These are phyloP conservation scores for Tachyglossus aculeatus DNA, from an alignment of 2,797 vertebrate genomes.

Conservation along the genomic window DNA sequence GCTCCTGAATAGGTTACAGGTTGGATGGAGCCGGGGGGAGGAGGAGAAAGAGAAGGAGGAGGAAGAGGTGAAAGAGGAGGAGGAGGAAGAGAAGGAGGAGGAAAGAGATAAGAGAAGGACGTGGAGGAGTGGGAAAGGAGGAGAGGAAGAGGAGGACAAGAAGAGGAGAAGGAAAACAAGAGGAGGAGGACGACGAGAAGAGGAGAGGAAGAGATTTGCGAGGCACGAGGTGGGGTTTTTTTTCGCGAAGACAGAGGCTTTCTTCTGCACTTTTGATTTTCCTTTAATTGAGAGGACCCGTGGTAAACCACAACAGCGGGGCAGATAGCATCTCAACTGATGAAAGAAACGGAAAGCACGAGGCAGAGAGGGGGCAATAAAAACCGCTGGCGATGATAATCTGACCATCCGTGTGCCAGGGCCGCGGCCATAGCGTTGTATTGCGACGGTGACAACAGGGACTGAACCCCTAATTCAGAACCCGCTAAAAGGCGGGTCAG, in stretches of 20 bases:
- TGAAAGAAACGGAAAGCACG: slow-evolving; percentile 48
- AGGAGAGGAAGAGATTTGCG: too few relatives aligned
- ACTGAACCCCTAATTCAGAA: slow-evolving; percentile 3
- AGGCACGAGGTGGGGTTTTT: too few relatives aligned
- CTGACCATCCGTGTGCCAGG: slow-evolving; percentile 27
- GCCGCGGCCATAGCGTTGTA: slow-evolving; percentile 36
- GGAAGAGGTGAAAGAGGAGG: background rate
- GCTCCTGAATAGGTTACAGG: background rate
- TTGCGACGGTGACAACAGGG: slow-evolving; percentile 20
- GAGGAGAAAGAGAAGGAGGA: background rate
- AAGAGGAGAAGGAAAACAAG: too few relatives aligned
- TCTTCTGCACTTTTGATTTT: background rate
- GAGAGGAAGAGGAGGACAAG: too few relatives aligned
- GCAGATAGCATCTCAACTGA: slow-evolving; percentile 37
- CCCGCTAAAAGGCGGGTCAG: too few relatives aligned
- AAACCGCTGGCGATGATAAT: slow-evolving; percentile 46
- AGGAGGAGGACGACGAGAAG: too few relatives aligned
- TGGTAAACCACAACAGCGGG: background rate
- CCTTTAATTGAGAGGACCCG: slow-evolving; percentile 8
- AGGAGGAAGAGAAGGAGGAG: background rate
- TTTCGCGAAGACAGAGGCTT: background rate
- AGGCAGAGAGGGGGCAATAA: slow-evolving; percentile 46
- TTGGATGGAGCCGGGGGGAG: background rate
- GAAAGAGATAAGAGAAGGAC: too few relatives aligned
- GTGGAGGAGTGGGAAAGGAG: too few relatives aligned